phyloP scores from a whole-genome alignment of 64 coral and sea anemone species.

The Pachyseris speciosa region DNA sequence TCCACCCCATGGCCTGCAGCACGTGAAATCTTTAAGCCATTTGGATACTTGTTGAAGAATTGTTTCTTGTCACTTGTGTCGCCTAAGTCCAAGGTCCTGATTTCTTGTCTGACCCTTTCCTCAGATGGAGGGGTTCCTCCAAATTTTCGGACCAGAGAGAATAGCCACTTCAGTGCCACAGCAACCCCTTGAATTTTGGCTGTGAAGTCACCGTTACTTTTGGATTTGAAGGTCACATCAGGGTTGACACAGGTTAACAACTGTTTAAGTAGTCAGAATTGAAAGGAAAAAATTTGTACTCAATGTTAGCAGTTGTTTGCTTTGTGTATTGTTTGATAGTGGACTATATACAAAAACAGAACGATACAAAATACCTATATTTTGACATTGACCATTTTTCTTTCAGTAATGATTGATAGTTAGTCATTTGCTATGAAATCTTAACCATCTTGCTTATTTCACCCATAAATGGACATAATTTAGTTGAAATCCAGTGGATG shows the following conservation, averaged over 20 bases:
- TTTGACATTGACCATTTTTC: too few relatives aligned
- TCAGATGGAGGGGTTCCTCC: neutral
- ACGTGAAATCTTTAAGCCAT: neutral
- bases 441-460: too few relatives aligned
- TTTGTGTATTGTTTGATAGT: too few relatives aligned
- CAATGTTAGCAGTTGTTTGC: neutral
- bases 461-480: too few relatives aligned
- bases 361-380: too few relatives aligned
- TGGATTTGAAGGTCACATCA: neutral
- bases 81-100: neutral
- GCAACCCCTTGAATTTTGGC: neutral
- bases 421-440: too few relatives aligned
- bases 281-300: conserved; percentile 5
- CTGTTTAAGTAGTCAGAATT: conserved; percentile 3
- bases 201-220: neutral
- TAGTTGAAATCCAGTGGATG: too few relatives aligned
- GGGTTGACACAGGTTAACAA: conserved; percentile 27
- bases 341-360: too few relatives aligned
- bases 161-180: conserved; percentile 22
- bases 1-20: neutral
- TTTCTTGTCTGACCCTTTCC: neutral
- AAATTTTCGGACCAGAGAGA: neutral
- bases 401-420: too few relatives aligned
- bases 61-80: neutral
- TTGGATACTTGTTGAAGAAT: neutral